Conservation (phyloP, 2,113 vertebrate species). For the Leucoraja erinaceus region DNA sequence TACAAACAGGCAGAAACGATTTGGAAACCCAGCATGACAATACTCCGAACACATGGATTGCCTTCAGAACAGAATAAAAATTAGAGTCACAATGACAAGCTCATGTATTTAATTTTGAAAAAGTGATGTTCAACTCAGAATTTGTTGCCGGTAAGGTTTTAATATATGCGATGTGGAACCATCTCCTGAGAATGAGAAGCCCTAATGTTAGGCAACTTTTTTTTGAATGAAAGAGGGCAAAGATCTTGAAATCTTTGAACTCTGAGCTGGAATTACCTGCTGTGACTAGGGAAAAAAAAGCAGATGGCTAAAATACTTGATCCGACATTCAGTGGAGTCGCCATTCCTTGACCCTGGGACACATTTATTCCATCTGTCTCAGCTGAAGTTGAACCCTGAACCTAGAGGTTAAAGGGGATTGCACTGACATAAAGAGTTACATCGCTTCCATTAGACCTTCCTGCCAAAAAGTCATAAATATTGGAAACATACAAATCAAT, state of each 20-base stretch:
- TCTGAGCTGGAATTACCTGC: neutral
- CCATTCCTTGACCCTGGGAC: neutral
- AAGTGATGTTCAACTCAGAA: neutral
- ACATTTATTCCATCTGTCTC: neutral
- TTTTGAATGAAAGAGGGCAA: neutral
- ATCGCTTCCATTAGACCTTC: neutral
- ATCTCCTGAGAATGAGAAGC: neutral
- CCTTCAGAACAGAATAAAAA: neutral
- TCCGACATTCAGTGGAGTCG: neutral
- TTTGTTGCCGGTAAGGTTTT: neutral
- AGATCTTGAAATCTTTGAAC: neutral
- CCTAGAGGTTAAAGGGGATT: conserved; percentile 25
- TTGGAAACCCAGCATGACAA: neutral
- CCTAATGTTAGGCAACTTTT: neutral
- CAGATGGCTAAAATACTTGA: conserved; percentile 5
- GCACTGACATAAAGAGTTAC: neutral
- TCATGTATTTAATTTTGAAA: neutral
- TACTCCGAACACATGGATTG: neutral
- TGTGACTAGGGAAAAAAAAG: neutral
- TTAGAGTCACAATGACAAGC: neutral
- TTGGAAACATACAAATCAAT: neutral
- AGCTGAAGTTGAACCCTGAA: conserved; percentile 25
- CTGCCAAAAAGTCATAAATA: conserved; percentile 17
- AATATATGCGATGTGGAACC: neutral
- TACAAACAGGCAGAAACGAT: neutral